A percentile compares a stretch with the other conserved stretches of the same genome.
Conservation (phyloP, 2,113 vertebrate species). For the Cinclus cinclus region DNA sequence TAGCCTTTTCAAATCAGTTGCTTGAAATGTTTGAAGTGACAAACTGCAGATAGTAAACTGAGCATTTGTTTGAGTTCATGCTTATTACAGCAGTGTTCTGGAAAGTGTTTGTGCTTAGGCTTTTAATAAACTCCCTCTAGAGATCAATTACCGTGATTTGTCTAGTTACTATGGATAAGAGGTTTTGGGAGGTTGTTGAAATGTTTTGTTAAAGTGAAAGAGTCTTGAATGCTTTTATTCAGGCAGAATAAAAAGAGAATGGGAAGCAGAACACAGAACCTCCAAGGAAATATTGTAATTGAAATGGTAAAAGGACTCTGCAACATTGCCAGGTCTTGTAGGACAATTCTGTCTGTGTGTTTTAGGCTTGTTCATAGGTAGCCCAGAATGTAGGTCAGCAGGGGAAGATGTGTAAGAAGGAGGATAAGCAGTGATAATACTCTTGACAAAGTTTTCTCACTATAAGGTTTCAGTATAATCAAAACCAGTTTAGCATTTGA, state of each 20-base stretch:
- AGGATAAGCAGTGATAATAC: constrained; percentile 24
- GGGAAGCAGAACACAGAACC: not conserved
- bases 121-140: constrained; percentile 73
- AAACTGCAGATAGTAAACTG: constrained; percentile 67
- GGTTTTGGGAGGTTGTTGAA: constrained; percentile 54
- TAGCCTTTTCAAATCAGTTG: constrained; percentile 58
- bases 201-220: constrained; percentile 52
- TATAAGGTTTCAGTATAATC: constrained; percentile 72
- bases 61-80: constrained; percentile 68
- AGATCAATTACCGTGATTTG: constrained; percentile 75
- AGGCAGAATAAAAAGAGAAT: not conserved
- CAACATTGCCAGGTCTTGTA: not conserved
- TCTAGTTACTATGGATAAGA: constrained; percentile 65
- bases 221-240: constrained; percentile 14
- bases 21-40: constrained; percentile 62
- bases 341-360: not conserved
- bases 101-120: constrained; percentile 69
- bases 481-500: constrained; percentile 75
- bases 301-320: not conserved
- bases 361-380: constrained; percentile 60
- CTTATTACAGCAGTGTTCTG: constrained; percentile 69
- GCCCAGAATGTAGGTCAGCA: constrained; percentile 35
- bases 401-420: not conserved
- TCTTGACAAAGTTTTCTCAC: constrained; percentile 62
- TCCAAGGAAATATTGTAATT: not conserved